phyloP scores from a whole-genome alignment of 53 echinoderm and acorn worm species.

The Hippasteria phrygiana region DNA sequence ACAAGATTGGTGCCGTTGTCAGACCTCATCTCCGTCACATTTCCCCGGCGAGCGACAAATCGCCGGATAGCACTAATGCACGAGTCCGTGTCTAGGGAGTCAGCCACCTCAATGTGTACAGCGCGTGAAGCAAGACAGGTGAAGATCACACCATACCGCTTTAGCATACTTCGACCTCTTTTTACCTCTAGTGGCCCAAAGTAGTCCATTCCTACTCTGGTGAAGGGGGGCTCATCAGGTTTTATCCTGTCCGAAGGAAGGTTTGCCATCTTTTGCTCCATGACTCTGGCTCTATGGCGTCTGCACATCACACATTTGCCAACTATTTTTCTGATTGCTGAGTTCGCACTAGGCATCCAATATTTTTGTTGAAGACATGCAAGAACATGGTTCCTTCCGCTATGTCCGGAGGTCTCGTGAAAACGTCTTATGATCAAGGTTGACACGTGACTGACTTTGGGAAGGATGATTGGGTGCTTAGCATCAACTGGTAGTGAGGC shows the following conservation, averaged over 20 bases:
- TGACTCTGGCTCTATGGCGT: neutral
- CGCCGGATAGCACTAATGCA: slow-evolving; percentile 71
- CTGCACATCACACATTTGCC: slow-evolving; percentile 19
- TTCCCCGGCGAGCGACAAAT: slow-evolving; percentile 72
- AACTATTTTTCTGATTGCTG: slow-evolving; percentile 31
- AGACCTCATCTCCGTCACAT: slow-evolving; percentile 56
- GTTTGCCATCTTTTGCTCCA: slow-evolving; percentile 23
- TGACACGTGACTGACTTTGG: slow-evolving; percentile 41
- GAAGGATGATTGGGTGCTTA: slow-evolving; percentile 20
- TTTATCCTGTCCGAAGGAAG: no score
- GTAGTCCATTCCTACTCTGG: no score
- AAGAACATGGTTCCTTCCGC: slow-evolving; percentile 45
- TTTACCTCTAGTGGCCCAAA: no score
- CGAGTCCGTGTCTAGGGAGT: slow-evolving; percentile 71
- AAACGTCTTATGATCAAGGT: slow-evolving; percentile 6
- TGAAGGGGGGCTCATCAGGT: no score
- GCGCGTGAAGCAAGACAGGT: slow-evolving; percentile 46
- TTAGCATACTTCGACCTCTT: no score
- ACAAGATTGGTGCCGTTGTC: slow-evolving; percentile 76
- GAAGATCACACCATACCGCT: slow-evolving; percentile 71
- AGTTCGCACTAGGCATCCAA: slow-evolving; percentile 29
- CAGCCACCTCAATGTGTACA: slow-evolving; percentile 65
- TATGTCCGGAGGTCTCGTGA: slow-evolving; percentile 19
- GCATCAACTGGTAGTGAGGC: slow-evolving; percentile 14
- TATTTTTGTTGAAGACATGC: slow-evolving; percentile 34